phyloP scores from a whole-genome alignment of 2,797 vertebrate genomes.

The Orestias chungarensis region DNA sequence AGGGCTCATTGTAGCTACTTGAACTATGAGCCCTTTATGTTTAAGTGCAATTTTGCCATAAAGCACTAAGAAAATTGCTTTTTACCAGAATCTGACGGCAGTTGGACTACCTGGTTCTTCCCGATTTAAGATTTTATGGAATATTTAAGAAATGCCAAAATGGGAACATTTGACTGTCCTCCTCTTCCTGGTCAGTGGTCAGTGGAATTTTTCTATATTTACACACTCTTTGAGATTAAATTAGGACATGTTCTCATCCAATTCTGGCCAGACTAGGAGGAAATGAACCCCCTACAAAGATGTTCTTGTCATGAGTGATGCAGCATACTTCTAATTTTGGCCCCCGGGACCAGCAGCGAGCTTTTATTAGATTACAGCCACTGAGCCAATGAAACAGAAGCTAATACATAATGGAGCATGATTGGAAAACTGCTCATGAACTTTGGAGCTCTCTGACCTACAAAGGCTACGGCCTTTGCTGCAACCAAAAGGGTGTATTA shows the following conservation, averaged over 20 bases:
- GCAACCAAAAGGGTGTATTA: conserved; percentile 37
- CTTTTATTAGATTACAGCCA: conserved; percentile 77
- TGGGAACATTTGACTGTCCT: conserved; percentile 15
- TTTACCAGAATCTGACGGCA: conserved; percentile 40
- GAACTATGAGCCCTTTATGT: conserved; percentile 23
- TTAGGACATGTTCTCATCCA: conserved; percentile 70
- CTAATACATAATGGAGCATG: conserved; percentile 73
- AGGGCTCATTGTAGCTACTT: conserved; percentile 26
- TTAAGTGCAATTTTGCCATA: conserved; percentile 28
- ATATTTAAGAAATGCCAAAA: conserved; percentile 23
- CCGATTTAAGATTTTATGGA: conserved; percentile 27
- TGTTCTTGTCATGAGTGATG: conserved; percentile 71
- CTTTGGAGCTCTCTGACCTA: conserved; percentile 70
- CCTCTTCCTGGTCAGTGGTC: conserved; percentile 41
- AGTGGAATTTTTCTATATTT: conserved; percentile 68
- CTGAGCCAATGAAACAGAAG: conserved; percentile 76
- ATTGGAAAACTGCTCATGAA: conserved; percentile 76
- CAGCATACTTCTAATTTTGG: conserved; percentile 76
- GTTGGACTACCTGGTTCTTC: conserved; percentile 13
- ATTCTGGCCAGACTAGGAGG: conserved; percentile 66
- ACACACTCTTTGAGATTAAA: conserved; percentile 67
- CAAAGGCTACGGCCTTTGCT: conserved; percentile 49
- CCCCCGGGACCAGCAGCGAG: conserved; percentile 69
- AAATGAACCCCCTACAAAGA: conserved; percentile 80
- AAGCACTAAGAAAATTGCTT: conserved; percentile 63